Base-by-base conservation (phyloP, 2,888 invertebrate genomes). In the Rapana venosa region DNA sequence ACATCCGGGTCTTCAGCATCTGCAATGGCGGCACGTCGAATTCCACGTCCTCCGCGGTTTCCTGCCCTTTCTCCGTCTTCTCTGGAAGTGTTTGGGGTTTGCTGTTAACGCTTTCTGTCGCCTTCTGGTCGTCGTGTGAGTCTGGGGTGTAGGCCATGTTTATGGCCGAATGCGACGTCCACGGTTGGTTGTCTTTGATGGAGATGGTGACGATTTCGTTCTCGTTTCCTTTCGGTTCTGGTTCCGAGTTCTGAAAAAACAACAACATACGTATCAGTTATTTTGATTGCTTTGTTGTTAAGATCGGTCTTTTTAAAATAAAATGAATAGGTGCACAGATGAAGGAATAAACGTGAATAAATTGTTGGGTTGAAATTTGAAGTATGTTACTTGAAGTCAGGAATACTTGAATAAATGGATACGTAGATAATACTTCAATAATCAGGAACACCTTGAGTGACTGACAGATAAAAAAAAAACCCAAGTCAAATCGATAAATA, bases 1-100 rank as follows among this genome's bases (percentile, higher is more conserved):
- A 90, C 61, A 74, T 90, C 81, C 47, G 85, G 74, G 90, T 47
- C 90, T 30, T 87, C n/a, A 90, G 47, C 66, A 87, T 87, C 35
- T 81, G 61, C 30, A 87, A 66, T 66, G 90, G 90, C 30, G 15
- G 35, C 5, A 87, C 30, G 4, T 90, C 90, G 47, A 61, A 5
- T 8, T 83, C 83, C 47, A 26, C 26, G 11, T 47, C 47, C 26
- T 47, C 83, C 26, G 5, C n/a, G 8, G 2, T 26, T 47, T 47
- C 83, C 26, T 47, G 0, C 26, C 35, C 32, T 0, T 79, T 17
- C 79, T 36, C 17, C 79, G 35, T 35, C 35, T 79, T 36, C 35
- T 79, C 47, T 47, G 47, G 20, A 79, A 35, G 0, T 6, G 70
- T n/a, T 11, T 74, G n/a, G n/a, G 70, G n/a, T n/a, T 74, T n/a